phyloP scores from a whole-genome alignment of 1,140 invertebrate genomes.

The Oryctes rhinoceros region DNA sequence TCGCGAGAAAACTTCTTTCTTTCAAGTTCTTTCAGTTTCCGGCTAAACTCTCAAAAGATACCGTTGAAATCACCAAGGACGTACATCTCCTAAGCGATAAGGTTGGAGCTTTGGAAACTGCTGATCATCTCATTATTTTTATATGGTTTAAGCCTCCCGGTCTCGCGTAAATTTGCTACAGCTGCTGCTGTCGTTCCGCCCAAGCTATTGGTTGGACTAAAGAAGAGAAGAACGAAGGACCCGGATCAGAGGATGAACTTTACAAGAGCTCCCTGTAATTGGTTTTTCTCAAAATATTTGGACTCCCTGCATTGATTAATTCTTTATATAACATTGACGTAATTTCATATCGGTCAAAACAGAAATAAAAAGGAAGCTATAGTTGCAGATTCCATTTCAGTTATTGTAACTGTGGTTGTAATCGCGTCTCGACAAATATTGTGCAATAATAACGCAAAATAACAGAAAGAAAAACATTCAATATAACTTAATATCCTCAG shows the following conservation, averaged over 20 bases:
- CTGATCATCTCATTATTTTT: conserved; percentile 99
- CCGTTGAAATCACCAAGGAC: conserved; percentile 99
- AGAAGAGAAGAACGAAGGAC: conserved; percentile 81
- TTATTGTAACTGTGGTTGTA: no score
- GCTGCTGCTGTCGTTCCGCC: conserved; percentile 68
- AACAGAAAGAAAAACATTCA: no score
- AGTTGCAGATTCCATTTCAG: no score
- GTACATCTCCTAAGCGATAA: conserved; percentile 96
- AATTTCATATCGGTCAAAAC: no score
- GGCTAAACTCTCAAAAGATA: conserved; percentile 99
- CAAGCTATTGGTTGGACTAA: conserved; percentile 68
- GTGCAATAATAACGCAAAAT: no score
- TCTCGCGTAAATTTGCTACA: conserved; percentile 91
- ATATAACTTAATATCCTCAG: no score
- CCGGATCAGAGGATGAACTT: conserved; percentile 87
- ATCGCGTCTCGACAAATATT: no score
- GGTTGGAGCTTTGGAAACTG: conserved; percentile 98
- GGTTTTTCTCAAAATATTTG: no score
- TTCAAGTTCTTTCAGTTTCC: conserved; percentile 99
- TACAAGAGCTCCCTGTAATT: conserved; percentile 62
- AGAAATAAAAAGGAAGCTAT: no score
- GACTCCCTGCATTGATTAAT: no score
- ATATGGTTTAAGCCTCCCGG: conserved; percentile 95
- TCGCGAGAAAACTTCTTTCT: conserved; percentile 99
- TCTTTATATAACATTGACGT: no score